These are phyloP conservation scores for Sigmodon hispidus DNA, from an alignment of 2,113 vertebrate genomes.

Conservation along the genomic window DNA sequence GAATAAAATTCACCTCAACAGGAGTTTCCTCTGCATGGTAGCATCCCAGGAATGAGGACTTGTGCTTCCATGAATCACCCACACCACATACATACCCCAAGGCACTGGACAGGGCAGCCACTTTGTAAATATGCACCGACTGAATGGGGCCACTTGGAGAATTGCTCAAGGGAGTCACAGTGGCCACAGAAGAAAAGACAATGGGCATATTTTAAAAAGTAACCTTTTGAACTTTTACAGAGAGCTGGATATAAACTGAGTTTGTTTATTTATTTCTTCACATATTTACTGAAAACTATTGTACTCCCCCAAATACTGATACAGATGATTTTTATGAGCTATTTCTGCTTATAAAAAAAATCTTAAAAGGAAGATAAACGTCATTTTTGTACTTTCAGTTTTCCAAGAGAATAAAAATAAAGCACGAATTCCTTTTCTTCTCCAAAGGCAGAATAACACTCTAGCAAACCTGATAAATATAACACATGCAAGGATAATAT, in stretches of 20 bases:
- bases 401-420: background rate
- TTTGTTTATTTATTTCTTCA: background rate
- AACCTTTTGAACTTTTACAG: constrained; percentile 13
- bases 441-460: background rate
- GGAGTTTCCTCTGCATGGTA: background rate
- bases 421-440: background rate
- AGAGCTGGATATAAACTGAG: background rate
- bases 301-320: background rate
- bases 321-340: background rate
- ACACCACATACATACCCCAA: background rate
- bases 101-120: background rate
- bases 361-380: background rate
- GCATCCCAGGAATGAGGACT: background rate
- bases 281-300: constrained; percentile 17
- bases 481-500: background rate
- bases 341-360: background rate
- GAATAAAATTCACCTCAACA: background rate
- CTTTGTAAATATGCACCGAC: background rate
- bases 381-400: background rate
- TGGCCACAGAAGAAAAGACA: background rate
- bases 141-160: constrained; percentile 5
- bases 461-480: background rate
- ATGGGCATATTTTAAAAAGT: background rate
- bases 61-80: background rate
- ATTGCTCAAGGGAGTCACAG: background rate